Evolutionary conservation across 2,888 invertebrate genomes (phyloP), one percentile per base, ranked within the genome.

Genomic region (Chaitophorus viminalis): DNA sequence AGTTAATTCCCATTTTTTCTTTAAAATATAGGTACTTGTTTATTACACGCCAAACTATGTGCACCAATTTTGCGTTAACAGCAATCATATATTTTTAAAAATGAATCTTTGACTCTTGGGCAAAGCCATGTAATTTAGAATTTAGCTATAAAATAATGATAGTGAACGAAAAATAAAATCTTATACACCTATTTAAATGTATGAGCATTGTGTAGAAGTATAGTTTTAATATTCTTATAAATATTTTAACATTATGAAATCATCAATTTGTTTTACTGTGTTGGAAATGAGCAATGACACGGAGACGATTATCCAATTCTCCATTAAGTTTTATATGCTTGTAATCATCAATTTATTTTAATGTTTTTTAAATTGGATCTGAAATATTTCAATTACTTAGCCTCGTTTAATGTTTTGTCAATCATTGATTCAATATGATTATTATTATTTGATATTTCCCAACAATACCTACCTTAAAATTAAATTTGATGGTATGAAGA

Each of bases 341-440:
- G 5, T 36, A 68, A 68, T 68, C 31, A 21, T 39, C 29, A 81
- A 68, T 46, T 81, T 29, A 46, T 46, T 75, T 75, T 75, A 25
- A 11, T 46, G 21, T 46, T 75, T 75, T 72, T 75, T 46, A 29
- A 68, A 81, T 68, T 39, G 5, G 21, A 36, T 36, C 54, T 36
- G 11, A 68, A 81, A 39, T 81, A 68, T 25, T 18, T 81, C 65
- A 68, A 81, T 39, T 68, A 46, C 18, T 65, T 29, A 36, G 60
- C 25, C 60, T 54, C 65, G 6, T 31, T 21, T n/a, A 46, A 65
- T 75, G 14, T 75, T 75, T 46, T 39, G 46, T 46, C 46, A 1
- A 75, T 75, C 25, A 75, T n/a, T 75, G 46, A 46, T 75, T 25
- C n/a, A n/a, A n/a, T n/a, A 75, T 36, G 46, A 46, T 75, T 25